Conservation (phyloP, 1,140 invertebrate genomes). For the Contarinia nasturtii region DNA sequence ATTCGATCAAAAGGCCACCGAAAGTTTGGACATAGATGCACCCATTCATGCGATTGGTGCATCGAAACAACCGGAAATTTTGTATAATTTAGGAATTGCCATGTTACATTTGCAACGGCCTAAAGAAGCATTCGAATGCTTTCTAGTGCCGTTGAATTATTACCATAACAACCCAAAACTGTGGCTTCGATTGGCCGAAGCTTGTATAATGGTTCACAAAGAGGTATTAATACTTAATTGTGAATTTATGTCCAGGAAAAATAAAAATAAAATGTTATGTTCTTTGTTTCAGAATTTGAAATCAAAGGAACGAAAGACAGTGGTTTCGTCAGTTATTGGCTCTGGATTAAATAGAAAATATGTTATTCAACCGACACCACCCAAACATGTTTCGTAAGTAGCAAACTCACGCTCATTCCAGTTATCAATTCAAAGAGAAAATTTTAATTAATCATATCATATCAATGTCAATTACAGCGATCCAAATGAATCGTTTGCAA, state of each 20-base stretch:
- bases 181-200: conserved; percentile 86
- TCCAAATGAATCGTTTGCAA: conserved; percentile 52
- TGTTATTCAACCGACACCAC: conserved; percentile 33
- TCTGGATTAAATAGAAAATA: conserved; percentile 43
- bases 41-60: conserved; percentile 15
- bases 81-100: conserved; percentile 82
- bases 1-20: conserved; percentile 48
- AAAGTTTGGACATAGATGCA: conserved; percentile 18
- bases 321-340: conserved; percentile 41
- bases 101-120: conserved; percentile 63
- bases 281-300: conserved; percentile 41
- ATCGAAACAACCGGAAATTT: conserved; percentile 56
- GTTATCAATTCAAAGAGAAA: not conserved
- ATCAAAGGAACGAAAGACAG: conserved; percentile 29
- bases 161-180: conserved; percentile 75
- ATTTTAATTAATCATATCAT: not conserved
- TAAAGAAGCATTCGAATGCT: conserved; percentile 73
- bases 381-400: conserved; percentile 24
- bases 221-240: too few relatives aligned
- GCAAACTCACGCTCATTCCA: not conserved
- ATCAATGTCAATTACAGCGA: conserved; percentile 12
- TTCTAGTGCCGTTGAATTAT: conserved; percentile 69
- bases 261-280: too few relatives aligned
- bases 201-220: conserved; percentile 59
- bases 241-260: too few relatives aligned